Conservation (phyloP, 1,140 invertebrate species). For the Trichonephila inaurata region DNA sequence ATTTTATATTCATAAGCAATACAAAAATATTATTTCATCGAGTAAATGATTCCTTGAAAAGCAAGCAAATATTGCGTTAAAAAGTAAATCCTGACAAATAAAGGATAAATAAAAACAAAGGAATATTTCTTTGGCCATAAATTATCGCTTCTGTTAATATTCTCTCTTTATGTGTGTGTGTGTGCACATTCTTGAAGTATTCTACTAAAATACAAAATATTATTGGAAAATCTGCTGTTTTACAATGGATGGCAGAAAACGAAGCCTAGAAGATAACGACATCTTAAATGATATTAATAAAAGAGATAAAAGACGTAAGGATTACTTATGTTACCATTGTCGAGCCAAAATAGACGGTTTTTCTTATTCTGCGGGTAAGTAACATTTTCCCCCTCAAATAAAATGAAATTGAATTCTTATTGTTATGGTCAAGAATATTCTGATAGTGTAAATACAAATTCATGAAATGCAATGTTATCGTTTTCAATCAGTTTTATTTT, state of each 20-base stretch:
- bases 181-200: not conserved
- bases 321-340: not conserved
- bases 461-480: too few species aligned
- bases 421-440: too few species aligned
- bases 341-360: not conserved
- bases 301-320: constrained; percentile 7
- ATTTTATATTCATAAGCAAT: too few species aligned
- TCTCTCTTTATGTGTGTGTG: not conserved
- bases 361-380: constrained; percentile 12
- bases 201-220: not conserved
- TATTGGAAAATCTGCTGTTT: not conserved
- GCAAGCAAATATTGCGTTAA: not conserved
- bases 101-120: not conserved
- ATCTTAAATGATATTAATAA: not conserved
- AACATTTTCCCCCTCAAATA: not conserved
- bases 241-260: constrained; percentile 18
- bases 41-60: too few species aligned
- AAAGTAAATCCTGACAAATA: not conserved
- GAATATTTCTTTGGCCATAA: not conserved
- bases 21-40: too few species aligned
- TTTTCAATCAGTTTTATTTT: too few species aligned
- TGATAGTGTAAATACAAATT: too few species aligned
- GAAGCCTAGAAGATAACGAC: constrained; percentile 8
- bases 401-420: too few species aligned
- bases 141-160: not conserved